A percentile compares a stretch with the other conserved stretches of the same genome.
Evolutionary conservation across 2,113 vertebrate genomes (phyloP).

Genomic region (Oreamnos americanus): DNA sequence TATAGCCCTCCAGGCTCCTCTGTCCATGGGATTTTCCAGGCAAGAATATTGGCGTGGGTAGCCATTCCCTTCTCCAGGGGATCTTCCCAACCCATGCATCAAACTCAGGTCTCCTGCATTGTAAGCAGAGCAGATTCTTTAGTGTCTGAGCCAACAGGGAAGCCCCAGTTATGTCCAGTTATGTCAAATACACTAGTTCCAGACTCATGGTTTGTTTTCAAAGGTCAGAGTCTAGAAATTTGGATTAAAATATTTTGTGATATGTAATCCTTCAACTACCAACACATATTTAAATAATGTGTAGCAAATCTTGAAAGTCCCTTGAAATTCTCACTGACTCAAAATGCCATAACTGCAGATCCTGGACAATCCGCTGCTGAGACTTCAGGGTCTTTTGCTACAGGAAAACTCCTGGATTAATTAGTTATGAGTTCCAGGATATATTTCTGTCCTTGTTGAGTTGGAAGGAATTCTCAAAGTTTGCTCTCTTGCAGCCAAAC

Average conservation of each 20-base stretch:
- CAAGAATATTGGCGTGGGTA: neutral
- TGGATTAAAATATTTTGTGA: neutral
- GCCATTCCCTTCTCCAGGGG: neutral
- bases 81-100: neutral
- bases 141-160: neutral
- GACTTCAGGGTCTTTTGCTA: neutral
- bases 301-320: neutral
- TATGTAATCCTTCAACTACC: neutral
- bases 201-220: neutral
- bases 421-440: neutral
- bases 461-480: constrained; percentile 34
- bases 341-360: neutral
- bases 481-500: constrained; percentile 25
- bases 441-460: neutral
- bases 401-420: neutral
- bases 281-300: neutral
- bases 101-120: neutral
- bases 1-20: neutral
- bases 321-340: neutral
- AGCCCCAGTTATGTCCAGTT: neutral
- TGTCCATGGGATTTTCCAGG: neutral
- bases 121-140: neutral
- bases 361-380: neutral
- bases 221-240: neutral
- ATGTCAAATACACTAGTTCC: neutral